Evolutionary conservation across 2,888 invertebrate genomes (phyloP).

Genomic region (Amorpha juglandis): DNA sequence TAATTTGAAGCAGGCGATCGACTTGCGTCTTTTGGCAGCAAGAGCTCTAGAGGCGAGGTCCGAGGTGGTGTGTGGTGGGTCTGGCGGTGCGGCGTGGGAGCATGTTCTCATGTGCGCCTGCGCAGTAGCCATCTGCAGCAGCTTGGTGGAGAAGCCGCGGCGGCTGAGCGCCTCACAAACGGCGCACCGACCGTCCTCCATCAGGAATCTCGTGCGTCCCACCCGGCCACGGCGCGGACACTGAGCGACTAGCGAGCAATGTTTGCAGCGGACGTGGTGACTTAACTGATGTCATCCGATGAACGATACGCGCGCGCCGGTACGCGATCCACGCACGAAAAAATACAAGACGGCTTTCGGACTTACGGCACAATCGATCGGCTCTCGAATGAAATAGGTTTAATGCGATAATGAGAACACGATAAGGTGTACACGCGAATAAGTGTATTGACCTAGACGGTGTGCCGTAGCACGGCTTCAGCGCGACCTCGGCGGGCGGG

Average conservation of each 20-base stretch:
- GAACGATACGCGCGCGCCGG: conserved; percentile 72
- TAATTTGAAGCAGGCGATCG: conserved; percentile 74
- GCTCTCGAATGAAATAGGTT: conserved; percentile 76
- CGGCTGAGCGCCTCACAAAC: conserved; percentile 79
- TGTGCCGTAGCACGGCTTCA: conserved; percentile 73
- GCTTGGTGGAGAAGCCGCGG: conserved; percentile 72
- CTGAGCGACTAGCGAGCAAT: conserved; percentile 79
- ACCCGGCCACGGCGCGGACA: conserved; percentile 76
- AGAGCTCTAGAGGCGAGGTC: conserved; percentile 75
- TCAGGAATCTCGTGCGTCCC: conserved; percentile 78
- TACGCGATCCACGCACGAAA: conserved; percentile 67
- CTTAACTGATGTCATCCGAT: conserved; percentile 84
- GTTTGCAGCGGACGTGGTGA: conserved; percentile 78
- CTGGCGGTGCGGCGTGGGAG: conserved; percentile 64
- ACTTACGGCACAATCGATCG: conserved; percentile 68
- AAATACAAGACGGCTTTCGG: conserved; percentile 69
- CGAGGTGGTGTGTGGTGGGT: conserved; percentile 61
- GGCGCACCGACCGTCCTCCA: conserved; percentile 79
- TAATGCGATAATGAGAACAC: conserved; percentile 80
- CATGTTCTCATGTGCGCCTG: conserved; percentile 80
- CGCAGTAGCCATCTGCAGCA: conserved; percentile 79
- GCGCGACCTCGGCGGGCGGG: conserved; percentile 63
- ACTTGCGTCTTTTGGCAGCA: conserved; percentile 78
- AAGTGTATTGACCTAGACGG: conserved; percentile 78
- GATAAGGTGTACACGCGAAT: conserved; percentile 82